Conservation (phyloP, 2,113 vertebrate genomes). For the Malurus elegans region DNA sequence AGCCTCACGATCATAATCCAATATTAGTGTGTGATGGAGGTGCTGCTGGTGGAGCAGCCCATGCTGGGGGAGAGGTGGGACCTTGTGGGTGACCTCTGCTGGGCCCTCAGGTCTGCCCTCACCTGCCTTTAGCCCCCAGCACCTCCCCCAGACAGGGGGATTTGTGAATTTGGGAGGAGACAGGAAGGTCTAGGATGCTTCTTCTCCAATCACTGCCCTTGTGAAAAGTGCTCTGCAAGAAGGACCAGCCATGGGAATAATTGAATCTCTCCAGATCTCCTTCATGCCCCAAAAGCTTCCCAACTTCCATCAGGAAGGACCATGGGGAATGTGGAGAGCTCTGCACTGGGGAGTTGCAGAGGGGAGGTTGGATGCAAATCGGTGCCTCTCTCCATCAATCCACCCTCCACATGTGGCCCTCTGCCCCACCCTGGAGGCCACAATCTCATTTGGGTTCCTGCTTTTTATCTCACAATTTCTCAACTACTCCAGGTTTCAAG, state of each 20-base stretch:
- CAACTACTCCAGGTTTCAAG: neutral
- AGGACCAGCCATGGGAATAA: neutral
- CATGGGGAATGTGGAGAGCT: neutral
- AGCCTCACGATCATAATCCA: constrained; percentile 52
- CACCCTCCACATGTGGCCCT: neutral
- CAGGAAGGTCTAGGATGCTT: neutral
- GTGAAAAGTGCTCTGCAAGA: neutral
- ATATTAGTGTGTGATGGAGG: constrained; percentile 38
- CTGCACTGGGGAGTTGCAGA: neutral
- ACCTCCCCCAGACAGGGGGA: accelerated
- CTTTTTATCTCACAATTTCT: neutral
- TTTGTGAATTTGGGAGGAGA: neutral
- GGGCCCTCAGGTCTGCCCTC: neutral
- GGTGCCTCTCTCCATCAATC: neutral
- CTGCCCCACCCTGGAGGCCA: neutral
- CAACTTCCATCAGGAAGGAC: neutral
- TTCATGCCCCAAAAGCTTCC: neutral
- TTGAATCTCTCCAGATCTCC: neutral
- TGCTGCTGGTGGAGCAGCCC: neutral
- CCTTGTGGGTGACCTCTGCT: constrained; percentile 31
- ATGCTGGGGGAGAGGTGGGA: neutral
- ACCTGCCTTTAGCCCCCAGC: neutral
- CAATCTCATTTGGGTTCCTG: neutral
- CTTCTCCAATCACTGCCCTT: neutral
- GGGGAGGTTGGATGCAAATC: neutral